Evolutionary conservation across 2,888 invertebrate species (phyloP), one percentile per base, ranked within the genome.

Genomic region (Dicranocentrus wangi): DNA sequence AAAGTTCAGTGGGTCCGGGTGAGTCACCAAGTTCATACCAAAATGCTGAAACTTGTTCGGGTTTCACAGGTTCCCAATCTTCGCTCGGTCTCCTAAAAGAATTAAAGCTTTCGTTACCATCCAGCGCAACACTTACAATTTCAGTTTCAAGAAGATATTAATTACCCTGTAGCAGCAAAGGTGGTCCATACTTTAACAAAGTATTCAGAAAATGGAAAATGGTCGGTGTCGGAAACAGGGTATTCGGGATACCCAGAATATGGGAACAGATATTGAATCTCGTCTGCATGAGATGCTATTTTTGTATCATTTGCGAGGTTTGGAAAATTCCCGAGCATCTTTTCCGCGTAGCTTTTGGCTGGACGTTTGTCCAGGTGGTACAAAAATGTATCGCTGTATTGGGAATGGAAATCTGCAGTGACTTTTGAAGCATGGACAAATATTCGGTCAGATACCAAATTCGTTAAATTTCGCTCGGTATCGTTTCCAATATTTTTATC

Each of bases 161-260:
- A n/a, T n/a, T 71, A 84, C 84, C 84, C 84, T 7, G 72, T 82
- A 2, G 75, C 43, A 0, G 81, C 84, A 80, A 84, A 84, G 5
- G 68, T 27, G 2, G 63, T 53, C 84, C 84, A 84, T 8, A 63
- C 19, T 39, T 76, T 79, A 0, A 83, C 78, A 2, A 84, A 2
- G n/a, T 58, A 58, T 25, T 79, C 61, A 13, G 84, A 84, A 55
- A 83, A 82, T 10, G 69, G 65, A 71, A 81, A 84, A 47, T 81
- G 82, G 0, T 76, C 68, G 2, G 55, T 39, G 17, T 77, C 71
- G 5, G 68, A 7, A 1, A 51, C n/a, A 7, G 83, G 39, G 65
- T 81, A 81, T 51, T 72, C 65, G 0, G 84, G 84, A 28, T 79
- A 83, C 0, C 77, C 81, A 8, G n/a, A 23, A 25, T 84, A 84